Percentiles rank a stretch among this genome's conserved stretches.
Evolutionary conservation across 2,888 invertebrate genomes (phyloP).

Genomic region (Hydropsyche betteni): DNA sequence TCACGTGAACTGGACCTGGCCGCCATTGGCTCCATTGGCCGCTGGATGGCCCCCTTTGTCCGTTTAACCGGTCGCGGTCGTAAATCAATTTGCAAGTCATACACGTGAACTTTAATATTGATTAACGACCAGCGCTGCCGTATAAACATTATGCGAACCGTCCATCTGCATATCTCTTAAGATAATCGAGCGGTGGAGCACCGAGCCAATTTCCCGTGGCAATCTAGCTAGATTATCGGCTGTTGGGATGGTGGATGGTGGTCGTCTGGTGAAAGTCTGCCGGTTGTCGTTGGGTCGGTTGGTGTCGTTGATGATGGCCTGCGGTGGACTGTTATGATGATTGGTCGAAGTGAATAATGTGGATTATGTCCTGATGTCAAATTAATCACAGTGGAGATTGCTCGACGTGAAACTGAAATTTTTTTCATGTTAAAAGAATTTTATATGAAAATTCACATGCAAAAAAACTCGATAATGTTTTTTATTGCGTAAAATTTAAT

Average conservation of each 20-base stretch:
- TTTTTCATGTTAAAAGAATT: too few relatives aligned
- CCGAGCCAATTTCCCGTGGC: constrained; percentile 29
- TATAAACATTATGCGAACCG: constrained; percentile 44
- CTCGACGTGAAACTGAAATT: too few relatives aligned
- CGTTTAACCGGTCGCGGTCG: constrained; percentile 44
- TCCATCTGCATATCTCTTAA: constrained; percentile 41
- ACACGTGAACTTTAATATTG: constrained; percentile 50
- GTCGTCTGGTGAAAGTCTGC: background rate
- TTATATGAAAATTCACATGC: too few relatives aligned
- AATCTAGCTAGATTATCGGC: background rate
- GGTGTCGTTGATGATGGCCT: too few relatives aligned
- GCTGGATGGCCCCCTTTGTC: constrained; percentile 43
- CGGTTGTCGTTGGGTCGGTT: too few relatives aligned
- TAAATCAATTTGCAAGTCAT: constrained; percentile 52
- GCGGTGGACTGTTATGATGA: too few relatives aligned
- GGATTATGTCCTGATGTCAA: too few relatives aligned
- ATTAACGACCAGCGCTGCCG: constrained; percentile 48
- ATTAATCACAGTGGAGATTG: too few relatives aligned
- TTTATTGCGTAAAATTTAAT: too few relatives aligned
- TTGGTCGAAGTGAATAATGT: too few relatives aligned
- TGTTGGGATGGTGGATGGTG: too few relatives aligned
- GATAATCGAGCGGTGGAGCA: constrained; percentile 27
- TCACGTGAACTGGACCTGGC: constrained; percentile 42
- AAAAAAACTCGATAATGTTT: too few relatives aligned
- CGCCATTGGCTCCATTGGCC: constrained; percentile 27